Evolutionary conservation across 2,888 invertebrate species (phyloP), one percentile per base, ranked within the genome.

Genomic region (Andricus quercusramuli): DNA sequence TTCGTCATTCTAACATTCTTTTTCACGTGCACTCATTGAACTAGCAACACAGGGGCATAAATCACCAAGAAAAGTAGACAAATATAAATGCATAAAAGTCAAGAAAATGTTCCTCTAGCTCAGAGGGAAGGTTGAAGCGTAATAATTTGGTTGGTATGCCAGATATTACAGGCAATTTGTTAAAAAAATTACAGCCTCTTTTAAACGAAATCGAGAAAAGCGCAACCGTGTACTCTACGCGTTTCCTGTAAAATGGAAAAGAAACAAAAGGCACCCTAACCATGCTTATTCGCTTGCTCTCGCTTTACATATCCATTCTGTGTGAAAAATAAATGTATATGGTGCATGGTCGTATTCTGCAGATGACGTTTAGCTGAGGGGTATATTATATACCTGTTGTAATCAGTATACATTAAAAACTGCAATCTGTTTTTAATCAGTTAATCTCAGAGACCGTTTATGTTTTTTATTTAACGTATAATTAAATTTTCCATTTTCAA

Each of bases 121-220:
- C 29, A 29, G 51, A 56, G 20, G 32, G 11, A 51, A 70, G 70
- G 51, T 70, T 70, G n/a, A 70, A 51, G 51, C 17, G 51, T 56
- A 70, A 70, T 70, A 70, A 70, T 29, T 56, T 25, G 32, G 70
- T 56, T 51, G 70, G 51, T 56, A 70, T 70, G 51, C 44, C 51
- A 70, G 70, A 70, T 70, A 51, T 70, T 70, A 51, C 51, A 70
- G 51, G 51, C 51, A 70, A 70, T 70, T 70, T 70, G 51, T 70
- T 70, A 51, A 9, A 70, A 70, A 56, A 70, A 70, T 70, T 51
- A 70, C 70, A 1, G 20, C 20, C 51, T 51, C 22, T 67, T 70
- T 70, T n/a, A 29, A 32, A 11, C 6, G 13, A 5, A 32, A 70
- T 70, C n/a, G 51, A 70, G 44, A 44, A 70, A 51, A 51, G 51